A percentile compares a stretch with the other conserved stretches of the same genome.
Conservation (phyloP, 2,888 invertebrate species). For the Nineta flava region DNA sequence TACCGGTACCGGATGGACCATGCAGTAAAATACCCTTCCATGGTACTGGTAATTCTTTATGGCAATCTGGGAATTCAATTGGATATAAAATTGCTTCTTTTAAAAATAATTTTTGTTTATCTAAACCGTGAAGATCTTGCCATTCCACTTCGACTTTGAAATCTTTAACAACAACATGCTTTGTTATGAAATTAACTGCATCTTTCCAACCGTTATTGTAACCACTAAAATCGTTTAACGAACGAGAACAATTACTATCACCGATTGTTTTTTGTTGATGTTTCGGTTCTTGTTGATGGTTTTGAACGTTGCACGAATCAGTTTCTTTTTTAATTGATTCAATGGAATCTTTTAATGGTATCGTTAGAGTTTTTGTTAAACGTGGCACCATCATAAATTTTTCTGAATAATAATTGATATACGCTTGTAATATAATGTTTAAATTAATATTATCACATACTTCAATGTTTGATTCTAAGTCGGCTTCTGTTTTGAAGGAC, state of each 20-base stretch:
- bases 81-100: slow-evolving; percentile 81
- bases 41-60: slow-evolving; percentile 50
- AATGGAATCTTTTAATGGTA: not conserved
- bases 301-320: slow-evolving; percentile 8
- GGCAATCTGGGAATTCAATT: slow-evolving; percentile 53
- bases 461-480: slow-evolving; percentile 47
- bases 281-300: not conserved
- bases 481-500: slow-evolving; percentile 52
- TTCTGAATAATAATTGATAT: slow-evolving; percentile 68
- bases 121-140: slow-evolving; percentile 67
- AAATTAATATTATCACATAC: slow-evolving; percentile 88
- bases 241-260: slow-evolving; percentile 8
- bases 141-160: slow-evolving; percentile 45
- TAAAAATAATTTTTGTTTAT: slow-evolving; percentile 54
- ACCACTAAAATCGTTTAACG: slow-evolving; percentile 20
- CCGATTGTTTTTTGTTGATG: not conserved
- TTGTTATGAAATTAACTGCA: slow-evolving; percentile 46
- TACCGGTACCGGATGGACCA: slow-evolving; percentile 70
- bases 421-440: slow-evolving; percentile 76
- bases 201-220: slow-evolving; percentile 42
- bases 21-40: slow-evolving; percentile 64
- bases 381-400: slow-evolving; percentile 78
- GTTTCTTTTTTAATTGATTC: slow-evolving; percentile 10
- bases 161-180: slow-evolving; percentile 41
- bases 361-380: slow-evolving; percentile 43